Percentiles rank a stretch among this genome's conserved stretches.
phyloP scores from a whole-genome alignment of 2,888 invertebrate species.

The Drosophila longiperda region DNA sequence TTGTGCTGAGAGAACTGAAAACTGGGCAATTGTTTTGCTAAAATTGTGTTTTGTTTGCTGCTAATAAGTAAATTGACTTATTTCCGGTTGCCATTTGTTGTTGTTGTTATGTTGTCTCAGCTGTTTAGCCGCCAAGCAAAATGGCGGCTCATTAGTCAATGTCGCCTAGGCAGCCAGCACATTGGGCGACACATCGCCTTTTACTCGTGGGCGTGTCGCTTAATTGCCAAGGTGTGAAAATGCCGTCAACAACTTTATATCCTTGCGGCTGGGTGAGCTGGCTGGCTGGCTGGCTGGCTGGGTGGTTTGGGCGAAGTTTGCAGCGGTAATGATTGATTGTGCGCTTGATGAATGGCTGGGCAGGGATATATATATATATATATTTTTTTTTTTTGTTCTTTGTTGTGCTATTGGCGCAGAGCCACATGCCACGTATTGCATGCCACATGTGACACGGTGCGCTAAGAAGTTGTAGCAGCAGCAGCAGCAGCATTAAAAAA shows the following conservation, averaged over 20 bases:
- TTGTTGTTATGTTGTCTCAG: slow-evolving; percentile 64
- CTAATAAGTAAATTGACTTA: slow-evolving; percentile 80
- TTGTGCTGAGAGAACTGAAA: slow-evolving; percentile 27
- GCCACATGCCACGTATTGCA: slow-evolving; percentile 25
- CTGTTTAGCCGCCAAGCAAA: slow-evolving; percentile 65
- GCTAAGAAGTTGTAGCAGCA: slow-evolving; percentile 54
- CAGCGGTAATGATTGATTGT: slow-evolving; percentile 73
- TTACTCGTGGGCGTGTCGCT: slow-evolving; percentile 30
- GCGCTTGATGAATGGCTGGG: slow-evolving; percentile 70
- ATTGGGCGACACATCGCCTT: slow-evolving; percentile 23
- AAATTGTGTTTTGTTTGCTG: slow-evolving; percentile 4
- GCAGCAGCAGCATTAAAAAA: slow-evolving; percentile 30
- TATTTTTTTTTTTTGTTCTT: slow-evolving; percentile 4
- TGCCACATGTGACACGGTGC: slow-evolving; percentile 31
- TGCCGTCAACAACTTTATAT: slow-evolving; percentile 27
- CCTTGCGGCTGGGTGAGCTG: not conserved
- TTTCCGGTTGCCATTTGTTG: slow-evolving; percentile 65
- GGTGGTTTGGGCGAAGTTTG: slow-evolving; percentile 48
- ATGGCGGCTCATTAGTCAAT: slow-evolving; percentile 79
- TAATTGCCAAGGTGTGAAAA: slow-evolving; percentile 78
- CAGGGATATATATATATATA: slow-evolving; percentile 16
- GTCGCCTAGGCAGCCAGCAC: slow-evolving; percentile 67
- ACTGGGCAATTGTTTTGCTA: slow-evolving; percentile 3
- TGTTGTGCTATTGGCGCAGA: not conserved
- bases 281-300: not conserved